These are phyloP conservation scores for Propithecus deckenii DNA, from an alignment of 2,797 vertebrate species.

Conservation along the genomic window DNA sequence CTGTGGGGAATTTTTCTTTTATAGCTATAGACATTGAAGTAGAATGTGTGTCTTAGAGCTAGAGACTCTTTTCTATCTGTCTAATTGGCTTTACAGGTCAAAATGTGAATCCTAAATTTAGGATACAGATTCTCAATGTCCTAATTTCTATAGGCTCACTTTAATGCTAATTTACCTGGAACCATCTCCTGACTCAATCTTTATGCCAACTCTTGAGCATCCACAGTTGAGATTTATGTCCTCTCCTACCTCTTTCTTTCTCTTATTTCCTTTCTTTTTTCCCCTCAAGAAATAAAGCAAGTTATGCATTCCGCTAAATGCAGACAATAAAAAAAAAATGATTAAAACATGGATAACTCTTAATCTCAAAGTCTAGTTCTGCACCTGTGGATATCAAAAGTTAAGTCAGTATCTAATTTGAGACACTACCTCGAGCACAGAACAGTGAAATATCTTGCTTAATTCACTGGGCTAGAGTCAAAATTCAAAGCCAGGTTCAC, in stretches of 20 bases:
- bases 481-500: background rate
- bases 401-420: background rate
- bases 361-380: background rate
- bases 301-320: background rate
- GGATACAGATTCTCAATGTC: background rate
- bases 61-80: background rate
- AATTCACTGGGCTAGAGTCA: background rate
- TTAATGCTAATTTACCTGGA: background rate
- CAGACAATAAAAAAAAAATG: background rate
- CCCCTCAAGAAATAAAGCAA: background rate
- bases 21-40: background rate
- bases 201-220: background rate
- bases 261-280: background rate
- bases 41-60: background rate
- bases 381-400: background rate
- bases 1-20: background rate
- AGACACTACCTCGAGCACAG: background rate
- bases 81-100: background rate
- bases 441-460: background rate
- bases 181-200: background rate
- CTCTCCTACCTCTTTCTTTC: background rate
- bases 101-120: background rate
- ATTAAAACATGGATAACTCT: background rate
- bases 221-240: background rate
- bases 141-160: background rate